Conservation (phyloP, 2,113 vertebrate genomes). For the Indri indri region DNA sequence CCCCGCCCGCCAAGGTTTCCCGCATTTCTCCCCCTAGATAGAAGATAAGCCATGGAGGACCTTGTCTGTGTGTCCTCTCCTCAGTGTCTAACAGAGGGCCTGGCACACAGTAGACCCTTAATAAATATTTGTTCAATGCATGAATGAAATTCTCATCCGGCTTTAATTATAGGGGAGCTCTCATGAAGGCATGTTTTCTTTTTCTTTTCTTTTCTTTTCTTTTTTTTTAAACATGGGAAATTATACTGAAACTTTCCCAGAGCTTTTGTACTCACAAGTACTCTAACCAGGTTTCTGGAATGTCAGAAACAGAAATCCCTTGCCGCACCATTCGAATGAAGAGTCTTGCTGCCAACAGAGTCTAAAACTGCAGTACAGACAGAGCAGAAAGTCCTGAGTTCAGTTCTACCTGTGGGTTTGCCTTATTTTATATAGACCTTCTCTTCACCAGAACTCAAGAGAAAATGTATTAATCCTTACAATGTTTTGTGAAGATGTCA, state of each 20-base stretch:
- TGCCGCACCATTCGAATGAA: background rate
- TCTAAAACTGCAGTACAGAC: background rate
- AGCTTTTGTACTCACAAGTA: background rate
- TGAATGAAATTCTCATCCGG: conserved; percentile 53
- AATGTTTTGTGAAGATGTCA: background rate
- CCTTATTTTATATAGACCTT: background rate
- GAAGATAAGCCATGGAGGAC: background rate
- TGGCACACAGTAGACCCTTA: background rate
- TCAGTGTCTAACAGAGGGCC: background rate
- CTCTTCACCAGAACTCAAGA: background rate
- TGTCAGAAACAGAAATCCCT: background rate
- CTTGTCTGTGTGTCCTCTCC: background rate
- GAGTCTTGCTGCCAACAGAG: background rate
- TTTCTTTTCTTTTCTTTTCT: background rate
- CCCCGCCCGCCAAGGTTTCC: background rate
- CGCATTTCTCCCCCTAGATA: background rate
- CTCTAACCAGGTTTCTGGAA: background rate
- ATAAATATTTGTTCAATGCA: conserved; percentile 51
- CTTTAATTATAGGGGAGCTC: conserved; percentile 51
- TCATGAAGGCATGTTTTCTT: background rate
- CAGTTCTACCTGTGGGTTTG: accelerated
- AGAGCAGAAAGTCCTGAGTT: background rate
- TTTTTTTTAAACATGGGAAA: conserved; percentile 35
- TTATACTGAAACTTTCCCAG: conserved; percentile 40
- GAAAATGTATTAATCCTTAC: background rate